Base-by-base conservation (phyloP, 2,888 invertebrate species). In the Hyppa rectilinea region DNA sequence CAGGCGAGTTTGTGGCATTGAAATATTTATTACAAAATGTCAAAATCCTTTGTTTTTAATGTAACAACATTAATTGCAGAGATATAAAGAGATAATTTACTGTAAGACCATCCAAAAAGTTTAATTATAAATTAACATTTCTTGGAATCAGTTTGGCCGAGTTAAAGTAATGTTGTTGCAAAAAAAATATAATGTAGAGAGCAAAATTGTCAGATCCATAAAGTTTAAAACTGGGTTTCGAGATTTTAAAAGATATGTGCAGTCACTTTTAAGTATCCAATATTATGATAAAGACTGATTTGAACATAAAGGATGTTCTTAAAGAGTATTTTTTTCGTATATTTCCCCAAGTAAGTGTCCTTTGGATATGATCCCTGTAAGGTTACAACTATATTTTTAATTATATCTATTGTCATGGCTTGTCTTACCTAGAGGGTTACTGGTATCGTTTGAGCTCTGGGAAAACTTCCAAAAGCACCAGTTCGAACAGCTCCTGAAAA, bases 401-500 rank as follows among this genome's bases (percentile, higher is more conserved):
- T 56, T 79, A 74, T 40, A 82, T 84, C 88, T 90, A 91, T 88
- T 89, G 89, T 91, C 89, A 86, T 81, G 76, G 84, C 81, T 82
- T 75, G 82, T 81, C 88, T 88, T 87, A 88, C 86, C 83, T 88
- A 88, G 61, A 75, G 68, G 68, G 78, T 89, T 86, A 93, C 75
- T 94, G 92, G 85, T 96, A 96, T 80, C 97, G 96, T 80, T 97
- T 97, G 82, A 97, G 95, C 93, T 97, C 97, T 23, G 97, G 97
- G 89, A 97, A 97, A 83, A 97, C 96, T 92, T 97, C 97, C 75
- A 97, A 90, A 85, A 97, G 95, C 60, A 97, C 92, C 60, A 97
- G 93, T 91, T 97, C 97, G 80, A 97, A 95, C 76, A 97, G 92
- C 89, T 97, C 97, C 97, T 97, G 94, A 12, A 96, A 96, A 96